A percentile compares a stretch with the other conserved stretches of the same genome.
These are phyloP conservation scores for Cyprinodon variegatus DNA, from an alignment of 2,113 vertebrate species.

Conservation along the genomic window DNA sequence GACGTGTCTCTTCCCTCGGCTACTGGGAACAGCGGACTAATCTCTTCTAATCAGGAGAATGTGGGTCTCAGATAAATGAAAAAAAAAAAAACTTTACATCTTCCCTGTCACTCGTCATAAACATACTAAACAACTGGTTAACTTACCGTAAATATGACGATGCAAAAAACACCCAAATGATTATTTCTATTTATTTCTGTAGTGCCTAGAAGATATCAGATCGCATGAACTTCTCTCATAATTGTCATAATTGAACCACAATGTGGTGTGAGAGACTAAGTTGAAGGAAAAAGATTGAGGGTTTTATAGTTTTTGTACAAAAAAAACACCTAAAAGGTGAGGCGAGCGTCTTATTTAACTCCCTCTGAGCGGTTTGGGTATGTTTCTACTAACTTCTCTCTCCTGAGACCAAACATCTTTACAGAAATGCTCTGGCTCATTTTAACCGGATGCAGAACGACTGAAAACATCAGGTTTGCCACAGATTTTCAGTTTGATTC, in stretches of 20 bases:
- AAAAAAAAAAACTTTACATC: conserved; percentile 1
- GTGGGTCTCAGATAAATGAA: conserved; percentile 15
- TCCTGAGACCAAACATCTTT: too few species aligned
- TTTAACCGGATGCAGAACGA: too few species aligned
- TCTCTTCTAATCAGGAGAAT: conserved; percentile 29
- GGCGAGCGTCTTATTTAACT: too few species aligned
- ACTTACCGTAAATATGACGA: background rate
- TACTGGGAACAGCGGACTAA: conserved; percentile 14
- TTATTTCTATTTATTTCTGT: conserved; percentile 34
- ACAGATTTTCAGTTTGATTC: background rate
- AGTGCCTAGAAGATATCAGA: background rate
- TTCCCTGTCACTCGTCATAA: background rate
- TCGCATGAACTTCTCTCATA: background rate
- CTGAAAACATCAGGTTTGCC: background rate
- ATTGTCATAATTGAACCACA: background rate
- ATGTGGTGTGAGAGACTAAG: background rate
- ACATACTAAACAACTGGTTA: background rate
- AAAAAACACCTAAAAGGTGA: background rate
- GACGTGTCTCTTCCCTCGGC: conserved; percentile 47
- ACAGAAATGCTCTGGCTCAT: too few species aligned
- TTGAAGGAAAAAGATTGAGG: background rate
- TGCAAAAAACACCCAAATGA: conserved; percentile 21
- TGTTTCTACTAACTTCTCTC: background rate
- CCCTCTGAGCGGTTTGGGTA: too few species aligned
- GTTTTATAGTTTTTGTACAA: background rate